phyloP scores from a whole-genome alignment of 1,140 invertebrate species.

The Danaus plexippus region DNA sequence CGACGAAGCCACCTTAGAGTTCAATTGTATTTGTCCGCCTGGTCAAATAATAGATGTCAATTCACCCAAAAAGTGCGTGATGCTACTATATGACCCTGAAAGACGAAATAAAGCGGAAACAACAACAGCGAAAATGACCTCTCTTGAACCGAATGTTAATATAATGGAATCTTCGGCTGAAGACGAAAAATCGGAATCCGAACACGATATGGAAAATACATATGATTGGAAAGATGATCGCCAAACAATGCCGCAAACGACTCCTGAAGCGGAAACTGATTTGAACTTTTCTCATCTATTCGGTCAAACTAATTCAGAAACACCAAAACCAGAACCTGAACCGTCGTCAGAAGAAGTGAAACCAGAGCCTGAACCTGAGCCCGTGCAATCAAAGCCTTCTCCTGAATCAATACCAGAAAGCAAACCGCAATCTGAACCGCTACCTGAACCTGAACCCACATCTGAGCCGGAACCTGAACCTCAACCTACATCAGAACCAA shows the following conservation, averaged over 20 bases:
- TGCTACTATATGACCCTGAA: slow-evolving; percentile 31
- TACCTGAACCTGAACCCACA: slow-evolving; percentile 20
- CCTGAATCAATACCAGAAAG: slow-evolving; percentile 28
- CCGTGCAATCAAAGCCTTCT: slow-evolving; percentile 5
- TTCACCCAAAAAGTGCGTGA: slow-evolving; percentile 52
- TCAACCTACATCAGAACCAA: slow-evolving; percentile 27
- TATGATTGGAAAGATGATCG: slow-evolving; percentile 48
- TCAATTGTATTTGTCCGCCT: slow-evolving; percentile 81
- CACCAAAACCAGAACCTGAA: slow-evolving; percentile 29
- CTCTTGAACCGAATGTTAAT: slow-evolving; percentile 28
- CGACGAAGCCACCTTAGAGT: slow-evolving; percentile 75
- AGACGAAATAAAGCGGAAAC: slow-evolving; percentile 11
- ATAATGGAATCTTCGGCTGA: slow-evolving; percentile 30
- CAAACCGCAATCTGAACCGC: slow-evolving; percentile 17
- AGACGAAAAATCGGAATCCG: slow-evolving; percentile 47
- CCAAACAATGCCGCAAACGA: slow-evolving; percentile 37
- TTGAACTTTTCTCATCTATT: slow-evolving; percentile 50
- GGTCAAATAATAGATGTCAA: slow-evolving; percentile 57
- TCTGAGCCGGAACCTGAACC: slow-evolving; percentile 24
- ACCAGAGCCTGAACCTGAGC: slow-evolving; percentile 17
- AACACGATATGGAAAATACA: slow-evolving; percentile 32
- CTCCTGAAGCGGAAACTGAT: slow-evolving; percentile 49
- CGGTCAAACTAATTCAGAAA: slow-evolving; percentile 33
- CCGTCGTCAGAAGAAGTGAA: slow-evolving; percentile 17
- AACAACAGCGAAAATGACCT: slow-evolving; percentile 26